Evolutionary conservation across 2,888 invertebrate genomes (phyloP).

Genomic region (Drosophila bunnanda): DNA sequence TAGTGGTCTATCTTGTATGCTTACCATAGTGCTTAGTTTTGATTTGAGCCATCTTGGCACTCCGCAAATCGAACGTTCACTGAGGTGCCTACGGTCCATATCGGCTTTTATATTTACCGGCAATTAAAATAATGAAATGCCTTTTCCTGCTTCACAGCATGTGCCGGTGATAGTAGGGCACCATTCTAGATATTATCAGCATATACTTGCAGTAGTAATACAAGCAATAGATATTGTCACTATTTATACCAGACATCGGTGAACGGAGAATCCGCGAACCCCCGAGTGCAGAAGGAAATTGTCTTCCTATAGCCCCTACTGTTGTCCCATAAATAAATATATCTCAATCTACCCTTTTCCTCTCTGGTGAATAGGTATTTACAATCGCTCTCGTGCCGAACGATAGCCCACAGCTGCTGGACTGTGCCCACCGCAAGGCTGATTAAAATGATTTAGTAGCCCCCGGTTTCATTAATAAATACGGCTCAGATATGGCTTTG

Average conservation of each 20-base stretch:
- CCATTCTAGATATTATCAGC: slow-evolving; percentile 38
- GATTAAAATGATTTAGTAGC: slow-evolving; percentile 30
- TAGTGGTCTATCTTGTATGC: background rate
- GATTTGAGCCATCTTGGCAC: slow-evolving; percentile 39
- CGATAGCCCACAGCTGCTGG: slow-evolving; percentile 16
- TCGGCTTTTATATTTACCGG: slow-evolving; percentile 57
- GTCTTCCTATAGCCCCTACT: no score
- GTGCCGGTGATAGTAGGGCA: slow-evolving; percentile 38
- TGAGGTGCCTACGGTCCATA: slow-evolving; percentile 29
- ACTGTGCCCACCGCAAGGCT: background rate
- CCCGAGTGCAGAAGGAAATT: slow-evolving; percentile 11
- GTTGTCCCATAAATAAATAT: background rate
- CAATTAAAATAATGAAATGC: slow-evolving; percentile 58
- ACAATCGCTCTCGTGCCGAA: background rate
- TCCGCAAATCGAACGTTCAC: slow-evolving; percentile 43
- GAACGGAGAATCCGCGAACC: slow-evolving; percentile 3
- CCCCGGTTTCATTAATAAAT: slow-evolving; percentile 1
- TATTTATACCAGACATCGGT: slow-evolving; percentile 30
- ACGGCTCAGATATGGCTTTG: slow-evolving; percentile 8
- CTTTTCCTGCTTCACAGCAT: slow-evolving; percentile 34
- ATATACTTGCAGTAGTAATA: slow-evolving; percentile 31
- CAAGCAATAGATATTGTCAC: slow-evolving; percentile 35
- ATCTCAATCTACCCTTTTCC: background rate
- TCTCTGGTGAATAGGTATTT: background rate
- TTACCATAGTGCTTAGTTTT: slow-evolving; percentile 9